Base-by-base conservation (phyloP, 37 sponge, comb jelly and placozoan species). In the Lycopodina hypogea region DNA sequence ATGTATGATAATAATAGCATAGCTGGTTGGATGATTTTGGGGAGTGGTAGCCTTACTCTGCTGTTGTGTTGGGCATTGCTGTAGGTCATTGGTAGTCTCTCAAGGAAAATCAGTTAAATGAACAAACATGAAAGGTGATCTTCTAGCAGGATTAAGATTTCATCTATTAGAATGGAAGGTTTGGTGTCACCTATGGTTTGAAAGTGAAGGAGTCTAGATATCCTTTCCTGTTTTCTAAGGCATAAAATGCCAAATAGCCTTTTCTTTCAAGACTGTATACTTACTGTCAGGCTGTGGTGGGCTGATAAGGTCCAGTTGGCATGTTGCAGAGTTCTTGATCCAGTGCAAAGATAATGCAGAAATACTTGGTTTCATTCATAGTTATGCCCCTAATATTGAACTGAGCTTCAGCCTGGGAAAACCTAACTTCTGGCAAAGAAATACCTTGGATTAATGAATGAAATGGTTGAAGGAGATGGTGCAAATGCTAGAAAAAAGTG, bases 401-500 rank as follows among this genome's bases (percentile, higher is more conserved):
- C 30, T 63, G 65, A n/a, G 65, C 65, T 63, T 63, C 28, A n/a
- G 65, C 65, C 28, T 63, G 65, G n/a, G 65, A 15, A 63, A 63
- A 63, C 65, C 65, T 23, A 28, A 63, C 65, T 11, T 63, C 28
- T 11, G 28, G 65, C 28, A 23, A n/a, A 12, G 65, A 18, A 11
- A 24, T 63, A 15, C 65, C n/a, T n/a, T n/a, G n/a, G n/a, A 53
- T n/a, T n/a, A n/a, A n/a, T n/a, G n/a, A n/a, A n/a, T n/a, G n/a
- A n/a, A n/a, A n/a, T n/a, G n/a, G n/a, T n/a, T n/a, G n/a, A n/a
- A n/a, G n/a, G n/a, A n/a, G n/a, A n/a, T n/a, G n/a, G n/a, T n/a
- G n/a, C n/a, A n/a, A n/a, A n/a, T n/a, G n/a, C n/a, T n/a, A n/a
- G n/a, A n/a, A n/a, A n/a, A n/a, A n/a, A n/a, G n/a, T n/a, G n/a